Evolutionary conservation across 1,140 invertebrate species (phyloP).

Genomic region (Magallana angulata): DNA sequence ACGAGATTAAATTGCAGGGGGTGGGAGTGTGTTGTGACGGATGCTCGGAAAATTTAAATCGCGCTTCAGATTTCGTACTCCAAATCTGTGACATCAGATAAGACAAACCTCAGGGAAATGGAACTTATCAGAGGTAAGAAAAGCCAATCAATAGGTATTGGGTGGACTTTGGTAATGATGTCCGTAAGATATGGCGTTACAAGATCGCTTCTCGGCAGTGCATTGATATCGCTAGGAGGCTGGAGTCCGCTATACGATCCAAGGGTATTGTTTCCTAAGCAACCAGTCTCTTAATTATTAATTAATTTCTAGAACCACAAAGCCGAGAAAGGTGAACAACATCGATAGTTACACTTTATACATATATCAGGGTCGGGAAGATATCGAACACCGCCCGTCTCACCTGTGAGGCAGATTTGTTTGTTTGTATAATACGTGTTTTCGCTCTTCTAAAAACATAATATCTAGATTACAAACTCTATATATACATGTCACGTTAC

Average conservation of each 20-base stretch:
- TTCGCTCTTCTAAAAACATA: neutral
- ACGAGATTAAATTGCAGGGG: too few relatives aligned
- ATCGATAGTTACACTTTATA: neutral
- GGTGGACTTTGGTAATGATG: neutral
- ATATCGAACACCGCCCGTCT: slow-evolving; percentile 1
- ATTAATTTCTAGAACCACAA: slow-evolving; percentile 5
- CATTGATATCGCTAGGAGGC: neutral
- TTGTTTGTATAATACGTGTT: neutral
- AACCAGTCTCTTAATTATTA: slow-evolving; percentile 35
- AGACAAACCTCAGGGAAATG: neutral
- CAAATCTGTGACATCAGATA: too few relatives aligned
- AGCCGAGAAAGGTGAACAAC: neutral
- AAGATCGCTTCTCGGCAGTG: neutral
- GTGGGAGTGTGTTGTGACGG: too few relatives aligned
- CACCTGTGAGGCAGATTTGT: neutral
- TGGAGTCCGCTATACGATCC: neutral
- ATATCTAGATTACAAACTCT: neutral
- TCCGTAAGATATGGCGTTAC: too few relatives aligned
- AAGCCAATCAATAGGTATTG: slow-evolving; percentile 5
- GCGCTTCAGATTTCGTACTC: too few relatives aligned
- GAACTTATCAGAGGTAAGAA: neutral
- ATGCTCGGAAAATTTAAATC: too few relatives aligned
- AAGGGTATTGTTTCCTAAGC: slow-evolving; percentile 12
- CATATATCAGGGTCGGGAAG: neutral
- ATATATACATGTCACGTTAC: neutral